phyloP scores from a whole-genome alignment of 2,888 invertebrate species.

The Diarsia dahlii region DNA sequence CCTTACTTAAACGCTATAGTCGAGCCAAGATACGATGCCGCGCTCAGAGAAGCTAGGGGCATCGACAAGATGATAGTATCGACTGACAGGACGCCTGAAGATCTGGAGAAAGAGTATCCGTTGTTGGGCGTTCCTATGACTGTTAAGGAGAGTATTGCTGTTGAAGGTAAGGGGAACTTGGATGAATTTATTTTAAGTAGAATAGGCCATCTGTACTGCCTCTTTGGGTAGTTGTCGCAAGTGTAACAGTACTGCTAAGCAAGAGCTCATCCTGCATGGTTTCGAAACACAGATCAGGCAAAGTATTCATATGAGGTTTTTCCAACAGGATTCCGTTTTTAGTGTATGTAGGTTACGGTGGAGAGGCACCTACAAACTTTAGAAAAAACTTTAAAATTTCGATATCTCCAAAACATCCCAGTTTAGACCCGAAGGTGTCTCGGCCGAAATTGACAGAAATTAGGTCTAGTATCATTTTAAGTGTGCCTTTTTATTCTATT shows the following conservation, averaged over 20 bases:
- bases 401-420: too few relatives aligned
- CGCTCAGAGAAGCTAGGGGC: slow-evolving; percentile 93
- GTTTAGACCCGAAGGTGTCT: too few relatives aligned
- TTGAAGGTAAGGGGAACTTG: slow-evolving; percentile 91
- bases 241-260: too few relatives aligned
- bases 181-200: neutral
- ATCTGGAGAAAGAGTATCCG: slow-evolving; percentile 93
- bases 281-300: neutral
- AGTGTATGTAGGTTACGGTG: too few relatives aligned
- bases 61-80: slow-evolving; percentile 93
- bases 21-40: slow-evolving; percentile 94
- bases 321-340: neutral
- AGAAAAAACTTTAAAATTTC: too few relatives aligned
- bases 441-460: too few relatives aligned
- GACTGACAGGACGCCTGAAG: slow-evolving; percentile 89
- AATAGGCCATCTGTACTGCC: neutral
- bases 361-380: too few relatives aligned
- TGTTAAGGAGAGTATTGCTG: slow-evolving; percentile 95
- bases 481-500: neutral
- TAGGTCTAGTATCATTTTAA: too few relatives aligned
- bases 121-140: slow-evolving; percentile 96
- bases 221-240: neutral
- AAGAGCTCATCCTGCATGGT: neutral
- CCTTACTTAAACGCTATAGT: slow-evolving; percentile 95
- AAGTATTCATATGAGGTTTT: neutral